Conservation (phyloP, 1,140 invertebrate genomes). For the Drosophila mayri region DNA sequence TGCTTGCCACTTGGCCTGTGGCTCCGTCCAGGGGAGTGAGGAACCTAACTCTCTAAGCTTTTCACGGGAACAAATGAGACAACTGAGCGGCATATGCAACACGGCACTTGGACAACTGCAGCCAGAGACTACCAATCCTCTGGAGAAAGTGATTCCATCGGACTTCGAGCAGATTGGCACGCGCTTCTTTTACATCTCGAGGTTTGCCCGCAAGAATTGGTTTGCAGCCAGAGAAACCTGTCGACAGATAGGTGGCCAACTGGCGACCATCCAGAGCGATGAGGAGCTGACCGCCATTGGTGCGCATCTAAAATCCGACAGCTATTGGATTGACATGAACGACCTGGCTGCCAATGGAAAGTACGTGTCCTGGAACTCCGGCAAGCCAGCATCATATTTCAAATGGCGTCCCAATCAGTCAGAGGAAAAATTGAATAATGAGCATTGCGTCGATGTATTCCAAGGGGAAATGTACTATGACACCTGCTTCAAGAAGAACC, state of each 20-base stretch:
- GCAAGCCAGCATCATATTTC: background rate
- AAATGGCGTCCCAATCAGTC: slow-evolving; percentile 2
- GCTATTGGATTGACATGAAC: slow-evolving; percentile 4
- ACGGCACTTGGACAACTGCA: background rate
- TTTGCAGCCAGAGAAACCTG: background rate
- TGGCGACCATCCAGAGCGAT: slow-evolving; percentile 1
- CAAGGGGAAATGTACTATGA: background rate
- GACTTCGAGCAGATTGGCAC: background rate
- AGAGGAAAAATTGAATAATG: background rate
- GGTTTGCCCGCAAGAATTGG: background rate
- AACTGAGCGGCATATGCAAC: background rate
- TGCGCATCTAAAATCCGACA: background rate
- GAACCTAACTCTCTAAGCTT: background rate
- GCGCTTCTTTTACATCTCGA: background rate
- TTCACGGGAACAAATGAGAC: background rate
- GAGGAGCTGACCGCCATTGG: background rate
- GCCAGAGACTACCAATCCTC: background rate
- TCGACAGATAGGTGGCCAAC: background rate
- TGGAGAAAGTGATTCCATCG: background rate
- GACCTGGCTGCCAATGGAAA: background rate
- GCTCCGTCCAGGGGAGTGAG: background rate
- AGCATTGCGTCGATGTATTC: background rate
- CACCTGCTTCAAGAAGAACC: background rate
- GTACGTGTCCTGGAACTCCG: background rate
- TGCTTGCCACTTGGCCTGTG: background rate